These are phyloP conservation scores for Tragelaphus strepsiceros DNA, from an alignment of 2,113 vertebrate species.

Conservation along the genomic window DNA sequence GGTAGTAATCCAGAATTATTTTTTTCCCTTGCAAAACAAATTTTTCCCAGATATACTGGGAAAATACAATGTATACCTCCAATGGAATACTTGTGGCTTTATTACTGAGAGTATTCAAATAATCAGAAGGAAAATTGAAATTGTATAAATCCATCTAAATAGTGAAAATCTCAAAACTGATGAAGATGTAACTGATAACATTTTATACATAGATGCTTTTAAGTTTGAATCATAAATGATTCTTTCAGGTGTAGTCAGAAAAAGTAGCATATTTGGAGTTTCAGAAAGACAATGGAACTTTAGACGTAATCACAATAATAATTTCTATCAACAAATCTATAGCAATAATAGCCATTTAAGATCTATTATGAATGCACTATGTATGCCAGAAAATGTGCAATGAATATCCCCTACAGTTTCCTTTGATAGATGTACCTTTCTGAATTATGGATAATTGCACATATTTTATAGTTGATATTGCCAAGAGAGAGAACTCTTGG, in stretches of 20 bases:
- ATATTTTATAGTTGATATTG: not conserved
- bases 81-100: not conserved
- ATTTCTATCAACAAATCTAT: not conserved
- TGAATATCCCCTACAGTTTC: not conserved
- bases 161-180: not conserved
- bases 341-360: not conserved
- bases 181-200: not conserved
- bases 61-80: not conserved
- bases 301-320: not conserved
- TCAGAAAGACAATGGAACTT: not conserved
- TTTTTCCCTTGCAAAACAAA: not conserved
- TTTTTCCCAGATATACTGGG: not conserved
- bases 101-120: not conserved
- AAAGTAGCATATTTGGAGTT: not conserved
- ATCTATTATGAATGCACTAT: not conserved
- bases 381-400: not conserved
- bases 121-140: not conserved
- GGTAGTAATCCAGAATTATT: not conserved
- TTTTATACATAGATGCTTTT: not conserved
- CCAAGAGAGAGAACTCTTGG: not conserved
- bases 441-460: not conserved
- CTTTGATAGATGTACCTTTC: not conserved
- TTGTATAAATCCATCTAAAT: not conserved
- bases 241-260: not conserved
- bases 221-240: not conserved